Percentiles rank a stretch among this genome's conserved stretches.
Evolutionary conservation across 1,140 invertebrate genomes (phyloP).

Genomic region (Hyles euphorbiae): DNA sequence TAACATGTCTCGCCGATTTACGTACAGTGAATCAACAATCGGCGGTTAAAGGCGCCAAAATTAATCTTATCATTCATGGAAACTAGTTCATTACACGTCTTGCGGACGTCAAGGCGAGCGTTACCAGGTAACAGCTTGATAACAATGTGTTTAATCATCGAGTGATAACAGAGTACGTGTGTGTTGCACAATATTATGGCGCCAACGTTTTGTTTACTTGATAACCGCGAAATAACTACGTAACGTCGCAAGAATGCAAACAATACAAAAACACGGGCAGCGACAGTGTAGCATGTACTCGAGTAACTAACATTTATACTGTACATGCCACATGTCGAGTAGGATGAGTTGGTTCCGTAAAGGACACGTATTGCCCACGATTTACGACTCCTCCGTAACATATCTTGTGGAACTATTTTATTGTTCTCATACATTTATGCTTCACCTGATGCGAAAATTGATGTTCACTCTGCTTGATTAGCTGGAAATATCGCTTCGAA

Average conservation of each 20-base stretch:
- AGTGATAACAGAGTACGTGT: constrained; percentile 13
- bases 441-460: not conserved
- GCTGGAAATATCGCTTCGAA: no score
- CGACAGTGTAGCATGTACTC: not conserved
- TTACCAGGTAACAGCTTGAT: constrained; percentile 23
- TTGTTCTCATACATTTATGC: not conserved
- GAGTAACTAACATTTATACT: no score
- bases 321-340: no score
- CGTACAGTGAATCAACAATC: constrained; percentile 20
- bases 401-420: no score
- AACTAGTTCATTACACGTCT: constrained; percentile 42
- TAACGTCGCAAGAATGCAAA: not conserved
- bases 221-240: constrained; percentile 11
- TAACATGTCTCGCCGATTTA: not conserved
- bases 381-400: no score
- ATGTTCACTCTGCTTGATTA: no score
- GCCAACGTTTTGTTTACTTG: constrained; percentile 26
- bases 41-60: constrained; percentile 38
- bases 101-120: constrained; percentile 23
- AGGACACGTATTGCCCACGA: no score
- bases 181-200: constrained; percentile 21
- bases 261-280: not conserved
- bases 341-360: no score
- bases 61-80: constrained; percentile 42
- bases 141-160: constrained; percentile 24